A percentile compares a stretch with the other conserved stretches of the same genome.
Evolutionary conservation across 2,113 vertebrate species (phyloP).

Genomic region (Triplophysa siluroides): DNA sequence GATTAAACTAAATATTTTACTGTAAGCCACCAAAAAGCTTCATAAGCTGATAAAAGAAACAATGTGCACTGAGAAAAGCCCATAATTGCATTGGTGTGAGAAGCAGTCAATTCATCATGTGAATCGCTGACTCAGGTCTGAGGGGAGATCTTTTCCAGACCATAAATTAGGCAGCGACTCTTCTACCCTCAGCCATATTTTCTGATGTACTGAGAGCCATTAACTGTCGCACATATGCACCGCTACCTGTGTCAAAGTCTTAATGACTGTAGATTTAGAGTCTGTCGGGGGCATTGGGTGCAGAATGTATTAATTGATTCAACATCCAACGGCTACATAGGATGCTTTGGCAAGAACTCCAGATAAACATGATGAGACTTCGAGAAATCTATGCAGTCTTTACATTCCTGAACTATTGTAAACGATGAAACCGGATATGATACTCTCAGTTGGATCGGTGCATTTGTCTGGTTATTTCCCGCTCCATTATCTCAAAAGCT

Average conservation of each 20-base stretch:
- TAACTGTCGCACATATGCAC: conserved; percentile 4
- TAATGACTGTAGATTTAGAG: conserved; percentile 23
- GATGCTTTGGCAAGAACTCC: not conserved
- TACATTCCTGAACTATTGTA: not conserved
- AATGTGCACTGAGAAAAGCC: not conserved
- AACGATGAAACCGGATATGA: not conserved
- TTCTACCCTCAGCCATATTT: conserved; percentile 19
- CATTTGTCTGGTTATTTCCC: not conserved
- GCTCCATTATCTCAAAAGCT: conserved; percentile 14
- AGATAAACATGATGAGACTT: not conserved
- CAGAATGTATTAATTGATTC: not conserved
- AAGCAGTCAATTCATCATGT: conserved; percentile 5
- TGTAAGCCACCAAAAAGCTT: too few relatives aligned
- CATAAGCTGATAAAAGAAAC: not conserved
- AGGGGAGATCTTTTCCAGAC: conserved; percentile 23
- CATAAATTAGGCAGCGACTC: conserved; percentile 33
- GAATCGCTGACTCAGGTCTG: conserved; percentile 44
- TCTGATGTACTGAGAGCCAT: conserved; percentile 12
- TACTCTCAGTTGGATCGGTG: not conserved
- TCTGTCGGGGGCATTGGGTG: not conserved
- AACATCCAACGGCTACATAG: not conserved
- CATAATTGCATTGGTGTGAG: conserved; percentile 11
- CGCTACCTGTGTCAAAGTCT: not conserved
- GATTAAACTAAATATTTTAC: too few relatives aligned
- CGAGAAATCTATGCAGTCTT: not conserved